Conservation (phyloP, 2,888 invertebrate species). For the Stenotaenia linearis region DNA sequence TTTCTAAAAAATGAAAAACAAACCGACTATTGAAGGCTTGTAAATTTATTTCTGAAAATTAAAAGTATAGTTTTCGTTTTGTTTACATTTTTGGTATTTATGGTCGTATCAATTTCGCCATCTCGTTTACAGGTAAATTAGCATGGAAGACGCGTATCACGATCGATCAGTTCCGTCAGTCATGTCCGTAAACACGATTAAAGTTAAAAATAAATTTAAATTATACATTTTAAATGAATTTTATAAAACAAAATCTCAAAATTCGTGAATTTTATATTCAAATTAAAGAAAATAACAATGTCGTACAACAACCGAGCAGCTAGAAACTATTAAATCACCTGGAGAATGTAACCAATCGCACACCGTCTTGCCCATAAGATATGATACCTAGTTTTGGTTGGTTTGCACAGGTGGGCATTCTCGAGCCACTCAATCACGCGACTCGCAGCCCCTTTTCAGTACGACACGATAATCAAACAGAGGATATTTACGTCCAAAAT, state of each 20-base stretch:
- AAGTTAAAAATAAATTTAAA: too few species aligned
- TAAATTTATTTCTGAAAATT: neutral
- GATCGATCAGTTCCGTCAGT: neutral
- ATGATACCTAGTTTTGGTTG: too few species aligned
- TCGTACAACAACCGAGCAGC: neutral
- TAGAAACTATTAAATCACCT: neutral
- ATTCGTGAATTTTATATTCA: too few species aligned
- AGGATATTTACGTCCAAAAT: neutral
- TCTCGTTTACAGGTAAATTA: neutral
- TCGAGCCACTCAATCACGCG: constrained; percentile 10
- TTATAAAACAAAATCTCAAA: too few species aligned
- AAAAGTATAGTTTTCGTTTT: neutral
- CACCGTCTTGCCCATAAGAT: neutral
- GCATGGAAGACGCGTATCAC: neutral
- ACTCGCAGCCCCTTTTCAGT: neutral
- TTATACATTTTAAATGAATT: neutral
- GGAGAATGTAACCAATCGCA: neutral
- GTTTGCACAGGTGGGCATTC: constrained; percentile 20
- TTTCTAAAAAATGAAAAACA: too few species aligned
- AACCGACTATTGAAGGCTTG: neutral
- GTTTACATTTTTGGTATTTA: neutral
- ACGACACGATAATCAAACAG: neutral
- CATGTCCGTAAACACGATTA: neutral
- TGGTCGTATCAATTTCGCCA: neutral
- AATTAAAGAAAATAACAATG: too few species aligned